phyloP scores from a whole-genome alignment of 2,797 vertebrate species.

The Phrynocephalus forsythii region DNA sequence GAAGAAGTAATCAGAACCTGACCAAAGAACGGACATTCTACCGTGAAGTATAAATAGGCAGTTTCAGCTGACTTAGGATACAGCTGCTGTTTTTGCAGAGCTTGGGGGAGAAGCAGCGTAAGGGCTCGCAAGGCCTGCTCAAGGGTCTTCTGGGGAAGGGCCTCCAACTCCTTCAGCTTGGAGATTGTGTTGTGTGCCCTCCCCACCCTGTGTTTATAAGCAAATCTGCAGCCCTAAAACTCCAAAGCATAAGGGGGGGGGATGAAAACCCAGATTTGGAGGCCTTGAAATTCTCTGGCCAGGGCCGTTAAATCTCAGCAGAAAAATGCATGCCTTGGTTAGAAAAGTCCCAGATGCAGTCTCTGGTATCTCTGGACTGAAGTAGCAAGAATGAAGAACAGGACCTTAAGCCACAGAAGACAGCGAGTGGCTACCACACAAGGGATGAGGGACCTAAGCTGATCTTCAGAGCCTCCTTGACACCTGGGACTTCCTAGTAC shows the following conservation, averaged over 20 bases:
- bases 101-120: not conserved
- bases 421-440: too few relatives aligned
- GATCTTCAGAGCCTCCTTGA: too few relatives aligned
- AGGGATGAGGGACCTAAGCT: too few relatives aligned
- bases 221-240: not conserved
- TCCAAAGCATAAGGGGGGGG: too few relatives aligned
- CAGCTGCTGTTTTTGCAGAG: not conserved
- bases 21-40: not conserved
- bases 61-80: not conserved
- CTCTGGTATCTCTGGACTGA: not conserved
- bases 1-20: not conserved
- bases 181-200: too few relatives aligned
- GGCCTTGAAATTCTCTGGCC: not conserved
- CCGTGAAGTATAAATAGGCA: not conserved
- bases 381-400: not conserved
- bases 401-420: not conserved
- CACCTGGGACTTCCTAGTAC: too few relatives aligned
- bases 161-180: too few relatives aligned
- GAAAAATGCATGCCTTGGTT: not conserved
- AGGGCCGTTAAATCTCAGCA: not conserved
- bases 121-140: not conserved
- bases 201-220: not conserved
- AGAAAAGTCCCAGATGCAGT: too few relatives aligned
- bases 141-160: not conserved
- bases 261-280: not conserved